A percentile compares a stretch with the other conserved stretches of the same genome.
phyloP scores from a whole-genome alignment of 2,113 vertebrate species.

The Oncorhynchus gorbuscha region DNA sequence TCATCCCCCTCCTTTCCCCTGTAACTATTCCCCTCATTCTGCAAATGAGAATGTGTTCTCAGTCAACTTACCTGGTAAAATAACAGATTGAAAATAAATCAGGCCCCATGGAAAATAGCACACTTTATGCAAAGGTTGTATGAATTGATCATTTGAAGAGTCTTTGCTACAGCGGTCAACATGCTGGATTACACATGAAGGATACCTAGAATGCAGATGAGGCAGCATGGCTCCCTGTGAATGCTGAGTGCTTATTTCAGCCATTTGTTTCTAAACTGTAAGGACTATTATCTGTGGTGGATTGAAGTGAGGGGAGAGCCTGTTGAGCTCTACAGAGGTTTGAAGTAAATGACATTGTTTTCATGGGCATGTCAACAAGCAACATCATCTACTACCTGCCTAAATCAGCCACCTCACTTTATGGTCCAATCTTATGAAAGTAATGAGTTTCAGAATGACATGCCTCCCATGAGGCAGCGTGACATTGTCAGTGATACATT shows the following conservation, averaged over 20 bases:
- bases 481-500: too few relatives aligned
- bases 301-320: not conserved
- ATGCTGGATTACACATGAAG: not conserved
- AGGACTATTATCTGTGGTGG: not conserved
- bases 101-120: not conserved
- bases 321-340: slow-evolving; percentile 7
- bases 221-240: not conserved
- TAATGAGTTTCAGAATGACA: too few relatives aligned
- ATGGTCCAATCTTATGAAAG: too few relatives aligned
- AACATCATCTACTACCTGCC: not conserved
- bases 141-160: not conserved
- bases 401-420: too few relatives aligned
- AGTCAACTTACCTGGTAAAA: too few relatives aligned
- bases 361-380: not conserved
- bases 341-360: not conserved
- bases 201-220: not conserved
- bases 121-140: not conserved
- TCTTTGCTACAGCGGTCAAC: not conserved
- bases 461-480: too few relatives aligned
- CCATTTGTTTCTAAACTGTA: not conserved
- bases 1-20: too few relatives aligned
- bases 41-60: too few relatives aligned
- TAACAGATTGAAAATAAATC: too few relatives aligned
- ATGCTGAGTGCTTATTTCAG: not conserved
- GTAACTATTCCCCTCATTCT: too few relatives aligned